Base-by-base conservation (phyloP, 2,113 vertebrate species). In the Illadopsis cleaveri region DNA sequence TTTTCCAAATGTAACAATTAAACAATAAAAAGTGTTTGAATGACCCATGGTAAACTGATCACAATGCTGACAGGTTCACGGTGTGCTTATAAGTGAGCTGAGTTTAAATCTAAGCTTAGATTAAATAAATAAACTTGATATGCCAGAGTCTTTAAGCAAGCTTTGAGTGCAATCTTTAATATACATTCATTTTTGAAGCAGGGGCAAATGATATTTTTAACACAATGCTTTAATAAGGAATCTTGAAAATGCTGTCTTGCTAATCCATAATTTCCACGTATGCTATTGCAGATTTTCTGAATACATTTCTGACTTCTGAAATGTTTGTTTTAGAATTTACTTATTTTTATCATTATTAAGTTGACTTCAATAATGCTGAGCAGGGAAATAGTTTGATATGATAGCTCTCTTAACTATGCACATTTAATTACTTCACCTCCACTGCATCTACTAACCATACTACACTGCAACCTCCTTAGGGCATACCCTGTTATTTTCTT, bases 391-490 rank as follows among this genome's bases (percentile, higher is more conserved):
- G 11, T 33, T 11, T 64, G 82, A 21, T 50, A 9, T 24, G 13
- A 77, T 48, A 90, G 31, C 48, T 86, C 9, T 64, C 64, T 82
- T 86, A 91, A 79, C 28, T 20, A 24, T 31, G 22, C 54, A 82
- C 50, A 31, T 60, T 92, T 96, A 93, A 93, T 78, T 89, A 71
- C 53, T 83, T 92, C 82, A 75, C 76, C 72, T 89, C 47, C 51
- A 38, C 40, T 78, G 61, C 64, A 88, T 38, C 57, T 73, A 56
- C 78, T 75, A 83, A 90, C 91, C 72, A 48, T 18, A 56, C 53
- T 23, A 12, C 64, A 62, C 82, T 78, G 81, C 85, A 68, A 53
- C 51, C 44, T 89, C 85, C 65, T 94, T 51, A 89, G 64, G 82
- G 76, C 38, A 81, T 69, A 73, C 21, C 10, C 35, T 62, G 13